Evolutionary conservation across 2,888 invertebrate genomes (phyloP), one percentile per base, ranked within the genome.

Genomic region (Caenorhabditis panamensis): DNA sequence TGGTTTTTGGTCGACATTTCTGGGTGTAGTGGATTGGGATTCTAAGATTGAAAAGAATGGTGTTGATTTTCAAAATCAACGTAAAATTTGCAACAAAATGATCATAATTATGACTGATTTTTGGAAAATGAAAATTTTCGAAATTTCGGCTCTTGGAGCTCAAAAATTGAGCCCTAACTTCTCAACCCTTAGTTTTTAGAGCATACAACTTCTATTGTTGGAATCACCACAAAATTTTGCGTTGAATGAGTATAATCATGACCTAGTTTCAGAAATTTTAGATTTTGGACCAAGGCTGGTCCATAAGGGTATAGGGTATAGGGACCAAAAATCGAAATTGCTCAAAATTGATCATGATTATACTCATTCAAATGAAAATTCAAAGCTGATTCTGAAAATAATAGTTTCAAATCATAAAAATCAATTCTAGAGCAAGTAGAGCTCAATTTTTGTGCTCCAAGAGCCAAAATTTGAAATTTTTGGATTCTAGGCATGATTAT

Each of bases 231-330:
- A 2, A 18, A 47, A 18, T 18, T 47, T 47, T 18, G 5, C 2
- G 2, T 47, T 3, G 47, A 47, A 47, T 47, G 47, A 47, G 47
- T 47, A 47, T 47, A 47, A 47, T 47, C 18, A 47, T 47, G 47
- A n/a, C 47, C 31, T 47, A 20, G 47, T 9, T 47, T 18, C 41
- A 11, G 31, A 31, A 41, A 13, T 11, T 11, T 41, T 41, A 6
- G 41, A 41, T 41, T 41, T 41, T 41, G n/a, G n/a, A n/a, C n/a
- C n/a, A 2, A 41, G 11, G 41, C 11, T 41, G 31, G 6, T 41
- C 41, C 13, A 13, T 2, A 41, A n/a, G n/a, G n/a, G n/a, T n/a
- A n/a, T n/a, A n/a, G n/a, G n/a, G n/a, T n/a, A n/a, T n/a, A n/a
- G n/a, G n/a, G n/a, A n/a, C n/a, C n/a, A 31, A 9, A 31, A 31